These are phyloP conservation scores for Cenopis cana DNA, from an alignment of 2,888 invertebrate genomes.

Conservation along the genomic window DNA sequence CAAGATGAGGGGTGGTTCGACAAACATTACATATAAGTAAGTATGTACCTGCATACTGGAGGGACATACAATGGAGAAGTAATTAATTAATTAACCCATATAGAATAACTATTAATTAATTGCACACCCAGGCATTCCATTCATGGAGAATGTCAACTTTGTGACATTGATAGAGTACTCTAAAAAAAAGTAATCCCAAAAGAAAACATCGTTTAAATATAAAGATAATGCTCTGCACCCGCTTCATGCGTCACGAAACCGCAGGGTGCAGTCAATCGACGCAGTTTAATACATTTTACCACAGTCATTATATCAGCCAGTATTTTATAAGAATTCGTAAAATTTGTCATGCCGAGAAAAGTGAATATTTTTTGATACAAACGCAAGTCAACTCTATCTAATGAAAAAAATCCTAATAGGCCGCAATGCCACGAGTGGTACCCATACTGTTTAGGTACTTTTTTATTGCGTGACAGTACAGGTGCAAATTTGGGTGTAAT, in stretches of 20 bases:
- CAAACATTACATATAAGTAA: too few relatives aligned
- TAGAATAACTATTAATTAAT: not conserved
- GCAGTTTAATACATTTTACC: constrained; percentile 72
- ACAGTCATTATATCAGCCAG: constrained; percentile 13
- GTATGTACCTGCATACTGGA: too few relatives aligned
- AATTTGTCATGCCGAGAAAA: too few relatives aligned
- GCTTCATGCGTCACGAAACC: constrained; percentile 63
- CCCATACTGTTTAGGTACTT: too few relatives aligned
- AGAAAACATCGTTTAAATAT: constrained; percentile 32
- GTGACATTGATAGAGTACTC: constrained; percentile 6
- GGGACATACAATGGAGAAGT: too few relatives aligned
- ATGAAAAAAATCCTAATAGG: too few relatives aligned
- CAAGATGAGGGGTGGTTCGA: too few relatives aligned
- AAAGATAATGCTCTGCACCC: constrained; percentile 48
- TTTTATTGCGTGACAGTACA: too few relatives aligned
- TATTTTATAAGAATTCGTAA: not conserved
- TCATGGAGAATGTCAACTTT: constrained; percentile 5
- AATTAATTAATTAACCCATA: not conserved
- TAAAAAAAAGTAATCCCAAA: constrained; percentile 22
- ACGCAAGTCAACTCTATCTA: too few relatives aligned
- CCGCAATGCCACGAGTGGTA: too few relatives aligned
- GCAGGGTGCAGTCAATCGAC: constrained; percentile 76
- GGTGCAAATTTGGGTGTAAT: too few relatives aligned
- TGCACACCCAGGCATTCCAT: constrained; percentile 1
- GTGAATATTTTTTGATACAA: too few relatives aligned